Conservation (phyloP, 2,888 invertebrate genomes). For the Cephus sareptanus region DNA sequence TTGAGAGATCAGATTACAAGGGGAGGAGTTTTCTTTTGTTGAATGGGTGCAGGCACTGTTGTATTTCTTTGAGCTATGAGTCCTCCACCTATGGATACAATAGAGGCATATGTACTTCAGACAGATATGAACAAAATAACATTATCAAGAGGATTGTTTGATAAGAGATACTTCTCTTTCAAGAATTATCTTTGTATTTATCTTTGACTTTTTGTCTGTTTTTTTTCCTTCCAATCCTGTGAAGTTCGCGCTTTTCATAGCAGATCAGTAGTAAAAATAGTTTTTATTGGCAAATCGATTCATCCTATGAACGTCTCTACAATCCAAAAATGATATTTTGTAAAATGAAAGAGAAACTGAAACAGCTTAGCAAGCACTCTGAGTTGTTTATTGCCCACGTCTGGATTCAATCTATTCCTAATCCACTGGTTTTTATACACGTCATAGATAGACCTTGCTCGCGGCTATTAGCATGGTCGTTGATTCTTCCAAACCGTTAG, state of each 20-base stretch:
- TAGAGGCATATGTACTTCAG: not conserved
- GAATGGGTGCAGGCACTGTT: not conserved
- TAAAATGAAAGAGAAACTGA: not conserved
- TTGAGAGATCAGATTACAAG: not conserved
- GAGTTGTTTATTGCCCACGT: not conserved
- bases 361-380: not conserved
- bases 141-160: not conserved
- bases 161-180: not conserved
- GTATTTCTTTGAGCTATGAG: not conserved
- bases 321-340: not conserved
- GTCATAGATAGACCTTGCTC: not conserved
- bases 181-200: not conserved
- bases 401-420: not conserved
- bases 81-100: not conserved
- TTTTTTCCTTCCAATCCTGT: not conserved
- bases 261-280: not conserved
- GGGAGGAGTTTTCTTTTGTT: not conserved
- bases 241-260: not conserved
- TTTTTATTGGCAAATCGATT: not conserved
- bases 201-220: not conserved
- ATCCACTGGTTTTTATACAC: not conserved
- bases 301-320: not conserved
- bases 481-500: constrained; percentile 50
- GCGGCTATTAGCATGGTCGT: not conserved
- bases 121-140: not conserved